Conservation (phyloP, 2,888 invertebrate species). For the Cinara cedri region DNA sequence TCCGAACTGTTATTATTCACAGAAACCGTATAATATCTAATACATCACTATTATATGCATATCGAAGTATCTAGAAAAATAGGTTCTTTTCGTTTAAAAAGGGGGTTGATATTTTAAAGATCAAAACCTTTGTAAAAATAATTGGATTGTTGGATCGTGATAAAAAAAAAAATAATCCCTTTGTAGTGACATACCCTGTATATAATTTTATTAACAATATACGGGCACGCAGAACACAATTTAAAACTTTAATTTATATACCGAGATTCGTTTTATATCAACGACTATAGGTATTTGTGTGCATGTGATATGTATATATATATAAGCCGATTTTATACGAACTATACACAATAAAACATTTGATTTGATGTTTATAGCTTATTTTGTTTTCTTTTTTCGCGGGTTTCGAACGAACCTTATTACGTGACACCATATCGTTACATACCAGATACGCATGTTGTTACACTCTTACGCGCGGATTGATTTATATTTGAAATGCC, state of each 20-base stretch:
- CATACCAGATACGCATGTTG: neutral
- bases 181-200: too few relatives aligned
- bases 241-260: constrained; percentile 23
- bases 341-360: constrained; percentile 21
- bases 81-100: too few relatives aligned
- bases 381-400: constrained; percentile 34
- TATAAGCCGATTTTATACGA: constrained; percentile 22
- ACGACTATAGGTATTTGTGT: neutral
- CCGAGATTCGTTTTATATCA: constrained; percentile 8
- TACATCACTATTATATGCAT: too few relatives aligned
- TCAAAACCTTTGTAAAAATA: too few relatives aligned
- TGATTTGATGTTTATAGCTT: constrained; percentile 41
- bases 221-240: neutral
- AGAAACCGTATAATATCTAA: too few relatives aligned
- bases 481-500: constrained; percentile 34
- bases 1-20: too few relatives aligned
- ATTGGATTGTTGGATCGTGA: too few relatives aligned
- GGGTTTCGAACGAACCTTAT: constrained; percentile 17
- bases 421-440: constrained; percentile 45
- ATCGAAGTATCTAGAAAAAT: too few relatives aligned
- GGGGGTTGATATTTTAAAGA: too few relatives aligned
- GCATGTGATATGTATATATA: too few relatives aligned
- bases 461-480: neutral
- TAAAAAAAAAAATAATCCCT: too few relatives aligned
- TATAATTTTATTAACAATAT: neutral